Base-by-base conservation (phyloP, 1,140 invertebrate species). In the Papilio polytes region DNA sequence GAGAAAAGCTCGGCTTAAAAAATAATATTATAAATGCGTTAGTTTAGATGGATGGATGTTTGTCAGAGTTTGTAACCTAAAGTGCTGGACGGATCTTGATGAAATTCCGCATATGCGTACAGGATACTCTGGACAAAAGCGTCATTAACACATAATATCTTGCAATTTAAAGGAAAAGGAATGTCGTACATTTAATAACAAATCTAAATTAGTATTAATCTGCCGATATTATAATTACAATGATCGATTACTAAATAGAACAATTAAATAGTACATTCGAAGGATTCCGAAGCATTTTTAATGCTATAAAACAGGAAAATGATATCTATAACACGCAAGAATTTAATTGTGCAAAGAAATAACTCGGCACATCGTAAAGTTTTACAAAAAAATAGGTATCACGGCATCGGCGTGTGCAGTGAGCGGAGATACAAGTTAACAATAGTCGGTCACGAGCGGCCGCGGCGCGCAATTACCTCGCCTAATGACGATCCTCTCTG, bases 261-360 rank as follows among this genome's bases (percentile, higher is more conserved):
- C 59, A 63, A 63, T 63, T 12, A 63, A 63, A 26, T 22, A 63
- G 22, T 22, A 26, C 2, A 26, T 26, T 63, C 10, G 20, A 63
- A 63, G 20, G 59, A 63, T 63, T 63, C 20, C 10, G 20, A 63
- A 8, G 7, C 8, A 41, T 63, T 10, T 63, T 26, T 22, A 63
- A 22, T 13, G 59, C 8, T 12, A 9, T 63, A 63, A 22, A 63
- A 63, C 20, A 63, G 20, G 59, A 3, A 63, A 63, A 63, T 63
- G 20, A 3, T 63, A 63, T 63, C 9, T 63, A 12, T 12, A 63
- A 63, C 59, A 63, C 59, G 59, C 59, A 63, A 63, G 59, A 26
- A 63, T 63, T 63, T 63, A 63, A 63, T 63, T 63, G 59, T 22
- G 59, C 59, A 63, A 63, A 63, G 59, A 63, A 63, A 63, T 63